These are phyloP conservation scores for Dendrolimus houi DNA, from an alignment of 2,888 invertebrate genomes.

Conservation along the genomic window DNA sequence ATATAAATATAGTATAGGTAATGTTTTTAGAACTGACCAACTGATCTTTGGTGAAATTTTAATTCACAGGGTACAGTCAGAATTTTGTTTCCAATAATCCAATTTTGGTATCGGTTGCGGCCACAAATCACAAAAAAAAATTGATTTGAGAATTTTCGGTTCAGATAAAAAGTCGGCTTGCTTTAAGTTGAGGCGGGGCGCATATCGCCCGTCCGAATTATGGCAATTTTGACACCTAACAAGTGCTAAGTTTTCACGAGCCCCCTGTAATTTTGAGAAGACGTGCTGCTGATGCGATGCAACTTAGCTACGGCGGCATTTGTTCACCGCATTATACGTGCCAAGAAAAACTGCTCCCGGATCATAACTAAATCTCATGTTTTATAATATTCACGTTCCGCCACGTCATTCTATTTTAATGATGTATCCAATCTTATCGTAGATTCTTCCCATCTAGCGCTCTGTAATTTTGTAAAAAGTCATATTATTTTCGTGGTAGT, in stretches of 20 bases:
- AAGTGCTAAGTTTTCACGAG: constrained; percentile 64
- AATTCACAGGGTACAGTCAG: constrained; percentile 64
- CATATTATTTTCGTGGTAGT: background rate
- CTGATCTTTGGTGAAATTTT: constrained; percentile 14
- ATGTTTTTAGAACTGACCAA: too few relatives aligned
- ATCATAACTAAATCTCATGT: constrained; percentile 52
- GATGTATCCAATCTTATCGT: constrained; percentile 46
- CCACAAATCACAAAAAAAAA: constrained; percentile 71
- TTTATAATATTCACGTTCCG: constrained; percentile 55
- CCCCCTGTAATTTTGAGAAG: constrained; percentile 58
- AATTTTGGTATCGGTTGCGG: constrained; percentile 66
- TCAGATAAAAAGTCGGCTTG: constrained; percentile 65
- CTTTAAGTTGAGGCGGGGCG: constrained; percentile 58
- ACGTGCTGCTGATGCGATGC: constrained; percentile 45
- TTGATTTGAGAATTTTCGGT: constrained; percentile 50
- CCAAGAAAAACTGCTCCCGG: constrained; percentile 33
- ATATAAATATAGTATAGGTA: too few relatives aligned
- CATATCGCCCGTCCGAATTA: constrained; percentile 57
- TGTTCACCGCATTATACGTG: constrained; percentile 36
- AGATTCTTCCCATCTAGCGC: constrained; percentile 38
- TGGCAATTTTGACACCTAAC: constrained; percentile 75
- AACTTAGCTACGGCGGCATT: constrained; percentile 31
- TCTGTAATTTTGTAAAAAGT: constrained; percentile 52
- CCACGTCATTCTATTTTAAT: constrained; percentile 63
- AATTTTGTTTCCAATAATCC: constrained; percentile 59